phyloP scores from a whole-genome alignment of 2,888 invertebrate species.

The Plebejus argus region DNA sequence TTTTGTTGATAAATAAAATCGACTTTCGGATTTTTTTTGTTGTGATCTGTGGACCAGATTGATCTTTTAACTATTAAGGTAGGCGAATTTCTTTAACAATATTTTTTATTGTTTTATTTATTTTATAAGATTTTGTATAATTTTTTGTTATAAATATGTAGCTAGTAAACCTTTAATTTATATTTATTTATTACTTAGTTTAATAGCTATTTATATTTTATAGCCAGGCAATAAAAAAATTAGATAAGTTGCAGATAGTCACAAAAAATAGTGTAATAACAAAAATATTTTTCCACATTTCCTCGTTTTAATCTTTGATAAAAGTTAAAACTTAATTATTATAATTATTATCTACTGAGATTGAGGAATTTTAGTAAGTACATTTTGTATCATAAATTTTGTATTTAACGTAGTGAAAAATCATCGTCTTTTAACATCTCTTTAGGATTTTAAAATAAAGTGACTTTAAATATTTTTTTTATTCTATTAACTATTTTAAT shows the following conservation, averaged over 20 bases:
- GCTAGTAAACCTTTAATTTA: too few species aligned
- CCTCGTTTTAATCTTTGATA: not conserved
- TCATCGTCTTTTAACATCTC: not conserved
- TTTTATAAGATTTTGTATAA: not conserved
- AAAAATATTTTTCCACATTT: not conserved
- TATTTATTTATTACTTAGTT: not conserved
- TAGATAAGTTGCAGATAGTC: not conserved
- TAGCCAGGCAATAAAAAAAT: not conserved
- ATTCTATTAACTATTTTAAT: not conserved
- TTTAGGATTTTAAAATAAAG: not conserved
- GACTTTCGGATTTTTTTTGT: slow-evolving; percentile 30
- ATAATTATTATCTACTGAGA: not conserved
- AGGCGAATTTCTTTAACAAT: slow-evolving; percentile 26
- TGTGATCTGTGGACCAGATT: slow-evolving; percentile 29
- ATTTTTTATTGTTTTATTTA: not conserved
- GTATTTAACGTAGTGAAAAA: not conserved
- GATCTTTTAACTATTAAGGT: slow-evolving; percentile 38
- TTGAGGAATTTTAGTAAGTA: not conserved
- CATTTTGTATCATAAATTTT: not conserved
- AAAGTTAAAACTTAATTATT: not conserved
- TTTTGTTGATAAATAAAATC: slow-evolving; percentile 8
- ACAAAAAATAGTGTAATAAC: not conserved
- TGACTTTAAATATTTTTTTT: not conserved
- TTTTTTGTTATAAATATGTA: not conserved
- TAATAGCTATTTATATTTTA: not conserved